These are phyloP conservation scores for Papilio polytes DNA, from an alignment of 1,140 invertebrate genomes.

Conservation along the genomic window DNA sequence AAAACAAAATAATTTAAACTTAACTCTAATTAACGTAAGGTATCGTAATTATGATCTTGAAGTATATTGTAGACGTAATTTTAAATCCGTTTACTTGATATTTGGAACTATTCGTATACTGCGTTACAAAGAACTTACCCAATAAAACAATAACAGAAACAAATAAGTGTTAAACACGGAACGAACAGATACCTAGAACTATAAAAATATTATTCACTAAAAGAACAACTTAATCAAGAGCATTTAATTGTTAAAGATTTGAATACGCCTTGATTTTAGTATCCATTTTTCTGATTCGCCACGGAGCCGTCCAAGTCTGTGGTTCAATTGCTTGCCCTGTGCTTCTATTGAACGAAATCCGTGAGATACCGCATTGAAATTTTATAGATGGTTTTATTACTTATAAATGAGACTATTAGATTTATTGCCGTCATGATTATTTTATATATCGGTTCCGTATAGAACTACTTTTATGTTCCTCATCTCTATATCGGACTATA, in stretches of 20 bases:
- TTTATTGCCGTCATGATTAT: conserved; percentile 75
- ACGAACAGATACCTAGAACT: not conserved
- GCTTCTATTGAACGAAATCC: conserved; percentile 67
- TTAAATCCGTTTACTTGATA: not conserved
- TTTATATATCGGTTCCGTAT: conserved; percentile 61
- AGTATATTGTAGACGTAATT: not conserved
- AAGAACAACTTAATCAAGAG: conserved; percentile 34
- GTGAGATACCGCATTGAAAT: conserved; percentile 72
- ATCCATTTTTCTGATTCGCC: conserved; percentile 74
- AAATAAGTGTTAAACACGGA: not conserved
- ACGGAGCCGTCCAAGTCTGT: conserved; percentile 66
- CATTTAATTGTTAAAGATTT: conserved; percentile 30
- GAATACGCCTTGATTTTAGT: conserved; percentile 60
- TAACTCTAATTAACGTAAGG: too few species aligned
- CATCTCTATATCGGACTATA: not conserved
- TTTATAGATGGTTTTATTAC: conserved; percentile 79
- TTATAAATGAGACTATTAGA: conserved; percentile 79
- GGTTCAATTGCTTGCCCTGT: conserved; percentile 76
- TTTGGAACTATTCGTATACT: conserved; percentile 41
- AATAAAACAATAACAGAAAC: not conserved
- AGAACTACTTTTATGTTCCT: conserved; percentile 27
- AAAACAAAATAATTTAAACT: too few species aligned
- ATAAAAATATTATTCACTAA: conserved; percentile 16
- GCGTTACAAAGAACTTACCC: not conserved
- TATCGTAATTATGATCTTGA: too few species aligned